Base-by-base conservation (phyloP, 2,113 vertebrate species). In the Chloropsis cyanopogon region DNA sequence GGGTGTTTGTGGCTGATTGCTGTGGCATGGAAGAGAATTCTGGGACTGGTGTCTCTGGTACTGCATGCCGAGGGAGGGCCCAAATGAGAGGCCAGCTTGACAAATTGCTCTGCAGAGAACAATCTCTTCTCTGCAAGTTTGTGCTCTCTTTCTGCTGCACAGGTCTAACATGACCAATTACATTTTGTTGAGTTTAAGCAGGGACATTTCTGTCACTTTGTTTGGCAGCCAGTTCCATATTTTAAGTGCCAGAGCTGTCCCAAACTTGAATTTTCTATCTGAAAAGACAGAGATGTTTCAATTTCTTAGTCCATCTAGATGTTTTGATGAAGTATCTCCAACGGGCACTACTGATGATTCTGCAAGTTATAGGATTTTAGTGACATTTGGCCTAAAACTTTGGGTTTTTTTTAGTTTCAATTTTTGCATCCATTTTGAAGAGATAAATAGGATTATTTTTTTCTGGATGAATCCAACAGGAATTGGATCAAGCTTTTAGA, bases 81-180 rank as follows among this genome's bases (percentile, higher is more conserved):
- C 22, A 47, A 24, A 29, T 13, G 33, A 66, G 63, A 57, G 44
- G 3, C 35, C 25, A 10, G 35, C 69, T 46, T 70, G 63, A 64
- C 52, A 88, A 88, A 70, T 66, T 28, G 15, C n/a, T 72, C 25
- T 26, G 16, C 63, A 88, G 56, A 41, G 37, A 82, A 31, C 11
- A 79, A 6, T 21, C 39, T 65, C 42, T 70, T 53, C 33, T 26
- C 35, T 85, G 42, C 14, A 21, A 37, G 20, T 39, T n/a, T 59
- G 24, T 31, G 26, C 17, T 78, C n/a, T 65, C 47, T 28, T 73
- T 54, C 50, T 81, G 56, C 75, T 83, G 56, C 47, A 8, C 19
- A 77, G 47, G 10, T 56, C 42, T 65, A 70, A 68, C 0, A 0
- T n/a, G 12, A 44, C n/a, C 1, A 2, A n/a, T 54, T 31, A 42